phyloP scores from a whole-genome alignment of 2,113 vertebrate species.

The Eretmochelys imbricata region DNA sequence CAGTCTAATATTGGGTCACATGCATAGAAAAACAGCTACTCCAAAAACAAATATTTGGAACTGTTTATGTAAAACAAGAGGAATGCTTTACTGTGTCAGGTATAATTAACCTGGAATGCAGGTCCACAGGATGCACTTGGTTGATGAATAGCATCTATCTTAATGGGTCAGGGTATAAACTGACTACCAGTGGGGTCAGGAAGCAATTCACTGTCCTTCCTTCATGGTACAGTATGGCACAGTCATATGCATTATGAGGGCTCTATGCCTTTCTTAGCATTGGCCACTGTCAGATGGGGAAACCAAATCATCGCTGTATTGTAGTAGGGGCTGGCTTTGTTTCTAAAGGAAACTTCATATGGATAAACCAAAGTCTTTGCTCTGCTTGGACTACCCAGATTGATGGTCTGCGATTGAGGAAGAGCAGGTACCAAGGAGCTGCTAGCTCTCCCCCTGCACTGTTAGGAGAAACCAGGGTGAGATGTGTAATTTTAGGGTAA shows the following conservation, averaged over 20 bases:
- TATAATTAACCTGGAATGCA: slow-evolving; percentile 50
- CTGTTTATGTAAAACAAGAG: neutral
- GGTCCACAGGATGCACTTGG: neutral
- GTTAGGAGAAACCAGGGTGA: neutral
- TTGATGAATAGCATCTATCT: neutral
- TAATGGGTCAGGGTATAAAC: slow-evolving; percentile 16
- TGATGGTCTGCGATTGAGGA: neutral
- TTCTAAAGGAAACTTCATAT: neutral
- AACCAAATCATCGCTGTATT: neutral
- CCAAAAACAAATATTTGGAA: too few relatives aligned
- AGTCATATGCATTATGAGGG: neutral
- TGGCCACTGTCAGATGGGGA: neutral
- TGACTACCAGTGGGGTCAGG: neutral
- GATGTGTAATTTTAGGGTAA: neutral
- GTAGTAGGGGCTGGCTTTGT: neutral
- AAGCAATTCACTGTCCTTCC: neutral
- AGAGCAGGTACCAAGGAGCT: neutral
- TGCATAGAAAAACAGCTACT: too few relatives aligned
- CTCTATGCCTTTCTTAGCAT: neutral
- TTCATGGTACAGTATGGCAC: neutral
- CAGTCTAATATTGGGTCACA: neutral
- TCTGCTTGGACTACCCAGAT: neutral
- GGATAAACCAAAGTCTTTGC: neutral
- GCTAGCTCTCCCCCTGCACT: neutral
- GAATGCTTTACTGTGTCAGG: slow-evolving; percentile 5